Conservation (phyloP, 1,140 invertebrate genomes). For the Akabosia matsudoensis region DNA sequence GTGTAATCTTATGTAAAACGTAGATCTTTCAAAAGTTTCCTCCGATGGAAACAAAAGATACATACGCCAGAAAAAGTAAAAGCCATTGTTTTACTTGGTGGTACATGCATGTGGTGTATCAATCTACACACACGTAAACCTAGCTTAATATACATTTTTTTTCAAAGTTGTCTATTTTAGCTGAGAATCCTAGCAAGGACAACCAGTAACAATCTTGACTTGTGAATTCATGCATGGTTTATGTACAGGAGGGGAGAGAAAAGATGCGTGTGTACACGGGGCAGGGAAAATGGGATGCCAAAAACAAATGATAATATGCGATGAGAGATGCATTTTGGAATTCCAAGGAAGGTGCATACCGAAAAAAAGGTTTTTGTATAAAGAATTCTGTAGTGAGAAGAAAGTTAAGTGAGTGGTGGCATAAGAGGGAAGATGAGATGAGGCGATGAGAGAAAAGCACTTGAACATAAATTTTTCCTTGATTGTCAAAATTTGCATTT, state of each 20-base stretch:
- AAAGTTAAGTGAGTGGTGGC: background rate
- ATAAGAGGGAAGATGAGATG: background rate
- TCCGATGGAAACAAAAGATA: background rate
- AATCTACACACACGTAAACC: background rate
- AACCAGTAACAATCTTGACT: background rate
- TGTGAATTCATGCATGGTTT: constrained; percentile 16
- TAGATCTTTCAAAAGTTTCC: background rate
- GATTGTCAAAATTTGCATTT: constrained; percentile 24
- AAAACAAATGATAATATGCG: background rate
- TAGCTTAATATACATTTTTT: background rate
- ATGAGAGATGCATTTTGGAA: constrained; percentile 6
- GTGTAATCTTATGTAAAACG: constrained; percentile 5
- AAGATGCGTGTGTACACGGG: background rate
- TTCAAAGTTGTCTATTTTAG: background rate
- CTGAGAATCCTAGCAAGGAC: background rate
- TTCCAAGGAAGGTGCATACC: background rate
- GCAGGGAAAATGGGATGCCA: background rate
- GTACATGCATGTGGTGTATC: background rate
- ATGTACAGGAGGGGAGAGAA: background rate
- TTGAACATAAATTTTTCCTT: constrained; percentile 21
- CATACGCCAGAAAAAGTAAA: background rate
- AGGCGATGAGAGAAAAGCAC: constrained; percentile 21
- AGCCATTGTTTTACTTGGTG: constrained; percentile 12
- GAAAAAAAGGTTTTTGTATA: background rate
- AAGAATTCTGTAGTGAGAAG: background rate